Evolutionary conservation across 2,888 invertebrate species (phyloP), one percentile per base, ranked within the genome.

Genomic region (Peribatodes rhomboidaria): DNA sequence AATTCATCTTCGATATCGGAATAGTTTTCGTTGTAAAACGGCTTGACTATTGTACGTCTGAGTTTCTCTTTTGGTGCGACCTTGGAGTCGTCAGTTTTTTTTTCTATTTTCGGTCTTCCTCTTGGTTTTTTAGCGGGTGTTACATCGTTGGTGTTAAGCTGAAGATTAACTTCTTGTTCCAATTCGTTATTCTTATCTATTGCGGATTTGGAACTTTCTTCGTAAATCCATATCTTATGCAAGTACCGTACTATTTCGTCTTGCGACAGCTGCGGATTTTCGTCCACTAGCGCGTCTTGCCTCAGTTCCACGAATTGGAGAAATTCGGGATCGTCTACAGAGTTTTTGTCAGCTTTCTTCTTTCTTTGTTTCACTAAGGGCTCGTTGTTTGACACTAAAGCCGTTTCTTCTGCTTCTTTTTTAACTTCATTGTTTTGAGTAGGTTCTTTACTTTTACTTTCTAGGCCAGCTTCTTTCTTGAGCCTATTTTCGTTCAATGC

Each of bases 191-290:
- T 82, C 69, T 79, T 88, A 60, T 82, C 82, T 9, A 77, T 72
- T 10, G 85, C 83, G 13, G 82, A 70, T 56, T 82, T 87, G 66
- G 65, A 65, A 37, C 72, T 81, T 67, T 75, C 81, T 66, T 78
- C 73, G 42, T 88, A 90, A 20, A 86, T 69, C 94, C 94, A 94
- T 10, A 92, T 90, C 71, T 94, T 92, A 46, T 90, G 89, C 58
- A 94, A 82, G 78, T 94, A 94, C 16, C 81, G 78, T 13, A 86
- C 83, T 18, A 94, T 88, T 71, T 94, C 94, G 1, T 89, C 85
- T 54, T 88, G 85, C 0, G 88, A 85, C 9, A 94, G 80, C 53
- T 94, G 88, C 1, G 95, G 94, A 75, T 94, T 87, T 73, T 94
- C 90, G 47, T 94, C 93, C 65, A 93, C 85, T 13, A 94, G 71